These are phyloP conservation scores for Hirtodrosophila histrioides DNA, from an alignment of 2,888 invertebrate genomes.

Conservation along the genomic window DNA sequence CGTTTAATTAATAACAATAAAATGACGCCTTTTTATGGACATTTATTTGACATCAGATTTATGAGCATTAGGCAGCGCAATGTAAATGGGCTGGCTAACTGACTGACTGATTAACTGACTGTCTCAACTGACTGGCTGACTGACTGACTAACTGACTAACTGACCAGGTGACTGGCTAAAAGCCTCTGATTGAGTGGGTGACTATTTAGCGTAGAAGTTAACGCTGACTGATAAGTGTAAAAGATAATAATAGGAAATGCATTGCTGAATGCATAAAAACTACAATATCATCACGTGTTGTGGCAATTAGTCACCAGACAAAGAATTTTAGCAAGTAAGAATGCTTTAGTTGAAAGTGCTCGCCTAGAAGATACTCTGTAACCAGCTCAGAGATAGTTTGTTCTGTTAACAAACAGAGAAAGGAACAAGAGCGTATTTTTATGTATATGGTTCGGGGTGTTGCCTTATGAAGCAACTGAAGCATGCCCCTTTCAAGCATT, in stretches of 20 bases:
- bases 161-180: slow-evolving; percentile 10
- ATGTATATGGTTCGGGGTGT: too few relatives aligned
- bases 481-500: too few relatives aligned
- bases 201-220: slow-evolving; percentile 12
- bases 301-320: background rate
- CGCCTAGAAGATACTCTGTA: too few relatives aligned
- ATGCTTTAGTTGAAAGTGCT: too few relatives aligned
- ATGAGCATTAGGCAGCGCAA: slow-evolving; percentile 48
- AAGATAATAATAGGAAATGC: slow-evolving; percentile 6
- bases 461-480: too few relatives aligned
- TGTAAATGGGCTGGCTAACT: slow-evolving; percentile 15
- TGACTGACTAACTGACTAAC: slow-evolving; percentile 13
- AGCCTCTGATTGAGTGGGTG: background rate
- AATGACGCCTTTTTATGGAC: slow-evolving; percentile 78
- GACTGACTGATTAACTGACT: slow-evolving; percentile 13
- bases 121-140: slow-evolving; percentile 2
- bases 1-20: slow-evolving; percentile 81
- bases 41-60: slow-evolving; percentile 73
- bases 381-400: too few relatives aligned
- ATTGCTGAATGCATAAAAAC: background rate
- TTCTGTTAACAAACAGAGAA: too few relatives aligned
- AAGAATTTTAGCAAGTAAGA: too few relatives aligned
- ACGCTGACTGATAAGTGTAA: slow-evolving; percentile 16
- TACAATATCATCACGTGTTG: too few relatives aligned
- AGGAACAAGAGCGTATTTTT: too few relatives aligned